Evolutionary conservation across 1,140 invertebrate species (phyloP).

Genomic region (Megalopta genalis): DNA sequence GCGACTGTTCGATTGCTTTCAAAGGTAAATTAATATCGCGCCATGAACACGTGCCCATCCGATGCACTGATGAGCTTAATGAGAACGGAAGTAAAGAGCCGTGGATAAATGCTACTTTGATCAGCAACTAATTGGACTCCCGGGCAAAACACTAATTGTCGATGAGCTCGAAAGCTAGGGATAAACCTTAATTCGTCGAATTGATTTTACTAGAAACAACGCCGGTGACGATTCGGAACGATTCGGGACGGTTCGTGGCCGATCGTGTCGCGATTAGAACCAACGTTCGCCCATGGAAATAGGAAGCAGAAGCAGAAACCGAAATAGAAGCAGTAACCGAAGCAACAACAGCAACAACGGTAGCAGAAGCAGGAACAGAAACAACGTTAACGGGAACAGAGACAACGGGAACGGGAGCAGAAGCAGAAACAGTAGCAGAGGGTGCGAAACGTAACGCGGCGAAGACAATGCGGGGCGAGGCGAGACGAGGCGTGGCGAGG

Average conservation of each 20-base stretch:
- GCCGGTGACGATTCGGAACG: slow-evolving; percentile 44
- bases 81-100: slow-evolving; percentile 67
- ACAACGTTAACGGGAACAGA: too few relatives aligned
- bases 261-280: slow-evolving; percentile 12
- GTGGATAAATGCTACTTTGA: slow-evolving; percentile 67
- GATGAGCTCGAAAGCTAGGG: slow-evolving; percentile 60
- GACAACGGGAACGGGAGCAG: too few relatives aligned
- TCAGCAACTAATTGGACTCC: slow-evolving; percentile 66
- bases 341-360: too few relatives aligned
- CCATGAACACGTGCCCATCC: slow-evolving; percentile 68
- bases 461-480: too few relatives aligned
- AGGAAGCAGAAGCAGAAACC: too few relatives aligned
- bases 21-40: slow-evolving; percentile 70
- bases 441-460: not conserved
- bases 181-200: slow-evolving; percentile 59
- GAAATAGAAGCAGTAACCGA: too few relatives aligned
- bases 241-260: slow-evolving; percentile 44
- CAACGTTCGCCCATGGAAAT: too few relatives aligned
- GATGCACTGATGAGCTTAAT: slow-evolving; percentile 69
- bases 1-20: slow-evolving; percentile 67
- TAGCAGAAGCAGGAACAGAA: too few relatives aligned
- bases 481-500: not conserved
- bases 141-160: slow-evolving; percentile 67
- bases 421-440: too few relatives aligned
- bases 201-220: slow-evolving; percentile 49